These are phyloP conservation scores for Paratrypauchen microcephalus DNA, from an alignment of 2,797 vertebrate species.

Conservation along the genomic window DNA sequence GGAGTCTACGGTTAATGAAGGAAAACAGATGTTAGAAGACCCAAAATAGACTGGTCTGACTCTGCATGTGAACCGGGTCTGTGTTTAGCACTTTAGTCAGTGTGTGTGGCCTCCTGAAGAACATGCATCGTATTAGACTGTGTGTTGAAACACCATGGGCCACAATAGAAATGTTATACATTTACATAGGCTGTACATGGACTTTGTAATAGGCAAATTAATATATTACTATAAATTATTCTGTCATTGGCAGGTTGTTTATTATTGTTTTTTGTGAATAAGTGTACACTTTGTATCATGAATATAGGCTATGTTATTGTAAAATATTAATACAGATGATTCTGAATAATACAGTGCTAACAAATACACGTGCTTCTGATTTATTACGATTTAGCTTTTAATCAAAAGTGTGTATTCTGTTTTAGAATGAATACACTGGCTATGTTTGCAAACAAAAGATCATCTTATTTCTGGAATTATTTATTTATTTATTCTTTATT, in stretches of 20 bases:
- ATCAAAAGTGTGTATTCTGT: no score
- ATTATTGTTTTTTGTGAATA: slow-evolving; percentile 74
- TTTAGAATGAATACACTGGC: no score
- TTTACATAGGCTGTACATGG: slow-evolving; percentile 67
- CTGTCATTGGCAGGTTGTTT: slow-evolving; percentile 73
- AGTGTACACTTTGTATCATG: slow-evolving; percentile 64
- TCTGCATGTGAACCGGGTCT: slow-evolving; percentile 21
- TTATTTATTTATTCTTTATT: no score
- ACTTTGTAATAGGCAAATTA: slow-evolving; percentile 56
- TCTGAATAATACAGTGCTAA: slow-evolving; percentile 1
- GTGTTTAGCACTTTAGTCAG: slow-evolving; percentile 67
- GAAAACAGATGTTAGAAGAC: slow-evolving; percentile 43
- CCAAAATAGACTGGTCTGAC: slow-evolving; percentile 49
- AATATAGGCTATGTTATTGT: slow-evolving; percentile 49
- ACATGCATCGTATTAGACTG: slow-evolving; percentile 46
- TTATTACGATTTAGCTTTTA: neutral
- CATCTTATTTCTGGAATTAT: no score
- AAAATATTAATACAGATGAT: neutral
- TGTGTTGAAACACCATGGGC: slow-evolving; percentile 67
- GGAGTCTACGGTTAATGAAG: slow-evolving; percentile 23
- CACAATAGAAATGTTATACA: slow-evolving; percentile 73
- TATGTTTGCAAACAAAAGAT: no score
- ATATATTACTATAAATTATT: slow-evolving; percentile 61
- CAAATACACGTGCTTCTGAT: neutral
- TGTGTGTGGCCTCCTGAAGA: slow-evolving; percentile 44